Evolutionary conservation across 1,140 invertebrate species (phyloP).

Genomic region (Drosophila tani): DNA sequence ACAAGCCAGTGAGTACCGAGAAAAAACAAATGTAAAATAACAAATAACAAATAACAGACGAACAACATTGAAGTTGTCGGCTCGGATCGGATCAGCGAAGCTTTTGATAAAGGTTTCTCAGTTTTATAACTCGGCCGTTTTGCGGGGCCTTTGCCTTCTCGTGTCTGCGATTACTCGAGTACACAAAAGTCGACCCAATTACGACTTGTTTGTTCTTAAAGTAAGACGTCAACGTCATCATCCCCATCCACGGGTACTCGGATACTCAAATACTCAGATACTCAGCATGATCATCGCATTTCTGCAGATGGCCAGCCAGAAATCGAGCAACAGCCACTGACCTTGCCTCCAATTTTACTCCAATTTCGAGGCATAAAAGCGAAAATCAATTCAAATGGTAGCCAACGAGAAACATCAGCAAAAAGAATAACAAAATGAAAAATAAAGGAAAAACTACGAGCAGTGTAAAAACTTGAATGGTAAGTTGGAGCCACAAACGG

Average conservation of each 20-base stretch:
- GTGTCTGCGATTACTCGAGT: slow-evolving; percentile 39
- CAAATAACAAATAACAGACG: slow-evolving; percentile 15
- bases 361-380: slow-evolving; percentile 36
- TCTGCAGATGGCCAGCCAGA: slow-evolving; percentile 47
- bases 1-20: neutral
- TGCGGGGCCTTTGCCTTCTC: slow-evolving; percentile 34
- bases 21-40: slow-evolving; percentile 13
- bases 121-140: slow-evolving; percentile 52
- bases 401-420: slow-evolving; percentile 5
- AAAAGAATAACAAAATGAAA: slow-evolving; percentile 3
- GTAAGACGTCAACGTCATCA: slow-evolving; percentile 49
- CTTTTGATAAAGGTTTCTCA: slow-evolving; percentile 59
- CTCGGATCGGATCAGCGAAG: slow-evolving; percentile 53
- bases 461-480: slow-evolving; percentile 21
- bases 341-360: slow-evolving; percentile 55
- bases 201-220: slow-evolving; percentile 55
- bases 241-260: neutral
- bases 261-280: neutral
- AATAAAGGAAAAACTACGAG: slow-evolving; percentile 22
- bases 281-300: slow-evolving; percentile 31
- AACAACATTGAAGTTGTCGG: slow-evolving; percentile 51
- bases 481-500: slow-evolving; percentile 12
- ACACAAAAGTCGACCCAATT: slow-evolving; percentile 50
- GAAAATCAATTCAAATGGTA: slow-evolving; percentile 60
- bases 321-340: slow-evolving; percentile 15